These are phyloP conservation scores for Dendrophyllia cribrosa DNA, from an alignment of 64 coral and sea anemone species.

Conservation along the genomic window DNA sequence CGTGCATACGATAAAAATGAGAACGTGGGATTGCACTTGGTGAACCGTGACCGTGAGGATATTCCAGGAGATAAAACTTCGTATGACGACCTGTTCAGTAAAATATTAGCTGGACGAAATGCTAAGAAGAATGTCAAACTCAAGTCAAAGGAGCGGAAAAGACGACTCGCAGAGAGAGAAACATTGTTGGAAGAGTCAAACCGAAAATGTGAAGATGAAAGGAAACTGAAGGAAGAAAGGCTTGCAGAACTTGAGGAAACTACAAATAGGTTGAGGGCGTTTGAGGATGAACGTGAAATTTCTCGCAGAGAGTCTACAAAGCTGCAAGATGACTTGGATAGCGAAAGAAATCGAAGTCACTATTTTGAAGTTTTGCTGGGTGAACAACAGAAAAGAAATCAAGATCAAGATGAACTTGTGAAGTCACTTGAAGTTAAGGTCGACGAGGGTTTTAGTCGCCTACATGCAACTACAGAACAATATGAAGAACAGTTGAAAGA, in stretches of 20 bases:
- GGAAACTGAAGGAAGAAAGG: slow-evolving; percentile 43
- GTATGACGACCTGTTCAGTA: slow-evolving; percentile 3
- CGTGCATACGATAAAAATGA: not conserved
- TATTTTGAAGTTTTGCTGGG: slow-evolving; percentile 8
- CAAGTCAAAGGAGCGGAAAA: slow-evolving; percentile 37
- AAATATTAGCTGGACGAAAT: slow-evolving; percentile 18
- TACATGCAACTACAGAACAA: slow-evolving; percentile 34
- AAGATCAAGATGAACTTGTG: slow-evolving; percentile 6
- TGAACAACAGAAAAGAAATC: slow-evolving; percentile 17
- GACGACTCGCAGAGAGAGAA: slow-evolving; percentile 13
- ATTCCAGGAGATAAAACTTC: not conserved
- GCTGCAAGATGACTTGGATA: slow-evolving; percentile 24
- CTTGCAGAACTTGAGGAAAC: not conserved
- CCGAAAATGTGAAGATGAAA: slow-evolving; percentile 5
- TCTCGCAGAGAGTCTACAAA: slow-evolving; percentile 15
- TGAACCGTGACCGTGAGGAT: not conserved
- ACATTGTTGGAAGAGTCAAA: not conserved
- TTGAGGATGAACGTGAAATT: not conserved
- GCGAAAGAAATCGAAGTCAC: slow-evolving; percentile 15
- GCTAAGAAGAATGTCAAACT: slow-evolving; percentile 16
- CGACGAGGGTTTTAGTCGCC: not conserved
- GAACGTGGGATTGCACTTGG: not conserved
- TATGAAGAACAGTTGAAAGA: slow-evolving; percentile 35
- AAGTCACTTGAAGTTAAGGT: slow-evolving; percentile 31
- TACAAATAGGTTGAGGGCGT: slow-evolving; percentile 2